phyloP scores from a whole-genome alignment of 2,797 vertebrate species.

The Microchirus variegatus region DNA sequence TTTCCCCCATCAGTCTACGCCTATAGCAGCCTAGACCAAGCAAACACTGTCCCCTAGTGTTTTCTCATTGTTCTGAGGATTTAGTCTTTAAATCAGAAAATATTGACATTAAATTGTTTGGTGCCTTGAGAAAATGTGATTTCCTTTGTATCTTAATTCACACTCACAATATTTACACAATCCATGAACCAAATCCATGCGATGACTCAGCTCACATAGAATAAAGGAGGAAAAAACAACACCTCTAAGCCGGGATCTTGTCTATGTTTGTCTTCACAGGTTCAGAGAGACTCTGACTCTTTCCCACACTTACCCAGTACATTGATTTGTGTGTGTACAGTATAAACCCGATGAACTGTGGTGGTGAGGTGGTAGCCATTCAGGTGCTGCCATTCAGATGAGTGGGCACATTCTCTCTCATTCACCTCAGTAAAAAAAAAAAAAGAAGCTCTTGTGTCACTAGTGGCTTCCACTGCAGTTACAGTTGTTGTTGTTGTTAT shows the following conservation, averaged over 20 bases:
- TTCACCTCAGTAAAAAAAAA: conserved; percentile 54
- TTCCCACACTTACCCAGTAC: background rate
- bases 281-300: conserved; percentile 38
- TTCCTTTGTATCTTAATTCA: background rate
- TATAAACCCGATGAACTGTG: conserved; percentile 73
- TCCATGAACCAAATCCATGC: background rate
- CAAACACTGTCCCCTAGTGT: too few relatives aligned
- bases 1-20: too few relatives aligned
- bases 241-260: background rate
- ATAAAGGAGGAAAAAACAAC: conserved; percentile 3
- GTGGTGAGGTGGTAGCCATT: conserved; percentile 53
- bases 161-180: background rate
- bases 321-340: conserved; percentile 33
- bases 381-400: conserved; percentile 70
- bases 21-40: too few relatives aligned
- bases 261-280: background rate
- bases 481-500: conserved; percentile 57
- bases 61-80: too few relatives aligned
- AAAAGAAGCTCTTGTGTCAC: conserved; percentile 51
- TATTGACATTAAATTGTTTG: too few relatives aligned
- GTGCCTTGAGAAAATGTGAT: background rate
- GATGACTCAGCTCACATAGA: conserved; percentile 1
- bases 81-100: too few relatives aligned
- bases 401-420: conserved; percentile 81
- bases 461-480: conserved; percentile 62